Percentiles rank a stretch among this genome's conserved stretches.
Evolutionary conservation across 2,888 invertebrate species (phyloP).

Genomic region (Mallateleia sp.): DNA sequence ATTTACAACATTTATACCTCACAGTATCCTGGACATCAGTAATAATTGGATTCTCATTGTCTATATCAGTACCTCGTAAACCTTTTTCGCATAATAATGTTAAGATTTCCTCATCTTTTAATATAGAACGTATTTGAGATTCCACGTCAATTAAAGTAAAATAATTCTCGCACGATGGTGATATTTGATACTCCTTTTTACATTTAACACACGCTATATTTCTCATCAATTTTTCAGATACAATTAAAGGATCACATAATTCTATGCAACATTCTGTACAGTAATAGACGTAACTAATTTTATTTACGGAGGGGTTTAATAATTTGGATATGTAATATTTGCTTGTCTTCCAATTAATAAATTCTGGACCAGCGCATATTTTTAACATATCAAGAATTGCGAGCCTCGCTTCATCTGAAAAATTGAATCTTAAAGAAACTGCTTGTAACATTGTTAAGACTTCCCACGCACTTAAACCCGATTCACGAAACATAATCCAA

Average conservation of each 20-base stretch:
- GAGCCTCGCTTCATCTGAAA: not conserved
- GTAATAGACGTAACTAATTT: not conserved
- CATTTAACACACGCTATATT: not conserved
- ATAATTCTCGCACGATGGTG: not conserved
- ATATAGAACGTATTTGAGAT: not conserved
- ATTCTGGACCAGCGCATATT: not conserved
- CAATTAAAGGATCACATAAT: not conserved
- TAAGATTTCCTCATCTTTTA: not conserved
- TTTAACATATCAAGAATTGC: not conserved
- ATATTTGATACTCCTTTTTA: not conserved
- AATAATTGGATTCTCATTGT: not conserved
- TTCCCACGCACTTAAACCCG: not conserved
- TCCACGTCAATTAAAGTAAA: not conserved
- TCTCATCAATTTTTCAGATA: not conserved
- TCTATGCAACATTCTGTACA: not conserved
- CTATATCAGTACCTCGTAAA: not conserved
- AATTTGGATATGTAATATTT: slow-evolving; percentile 12
- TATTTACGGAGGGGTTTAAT: not conserved
- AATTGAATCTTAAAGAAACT: not conserved
- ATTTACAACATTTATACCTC: not conserved
- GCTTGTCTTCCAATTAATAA: not conserved
- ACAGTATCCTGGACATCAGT: not conserved
- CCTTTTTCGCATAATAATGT: not conserved
- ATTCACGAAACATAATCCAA: not conserved
- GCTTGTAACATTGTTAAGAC: not conserved